Evolutionary conservation across 2,797 vertebrate genomes (phyloP).

Genomic region (Sciurus vulgaris): DNA sequence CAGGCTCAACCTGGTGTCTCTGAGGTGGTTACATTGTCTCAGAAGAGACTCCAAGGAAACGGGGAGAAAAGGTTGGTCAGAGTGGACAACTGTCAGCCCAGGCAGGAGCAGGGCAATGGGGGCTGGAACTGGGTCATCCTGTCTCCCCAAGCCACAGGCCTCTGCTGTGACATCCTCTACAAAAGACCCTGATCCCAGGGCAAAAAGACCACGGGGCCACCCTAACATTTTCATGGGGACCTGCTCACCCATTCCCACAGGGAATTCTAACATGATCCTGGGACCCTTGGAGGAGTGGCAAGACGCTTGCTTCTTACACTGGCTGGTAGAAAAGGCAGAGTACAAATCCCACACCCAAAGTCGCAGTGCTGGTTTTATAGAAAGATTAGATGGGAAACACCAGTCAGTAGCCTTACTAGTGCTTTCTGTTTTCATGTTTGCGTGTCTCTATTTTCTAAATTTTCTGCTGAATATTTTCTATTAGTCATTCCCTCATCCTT

Average conservation of each 20-base stretch:
- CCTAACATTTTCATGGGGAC: neutral
- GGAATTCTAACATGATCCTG: neutral
- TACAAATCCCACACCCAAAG: fast-evolving
- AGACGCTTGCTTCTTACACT: neutral
- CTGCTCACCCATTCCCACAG: too few relatives aligned
- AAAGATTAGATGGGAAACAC: too few relatives aligned
- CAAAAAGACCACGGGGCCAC: neutral
- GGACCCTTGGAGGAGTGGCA: fast-evolving
- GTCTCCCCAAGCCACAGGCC: neutral
- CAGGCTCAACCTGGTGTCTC: fast-evolving
- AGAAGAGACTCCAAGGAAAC: neutral
- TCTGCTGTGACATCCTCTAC: neutral
- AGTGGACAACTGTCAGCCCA: neutral
- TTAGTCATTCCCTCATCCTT: too few relatives aligned
- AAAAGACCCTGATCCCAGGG: neutral
- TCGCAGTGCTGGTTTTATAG: fast-evolving
- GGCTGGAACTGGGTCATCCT: neutral
- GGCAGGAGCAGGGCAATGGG: neutral
- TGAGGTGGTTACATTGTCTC: neutral
- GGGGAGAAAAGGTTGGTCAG: fast-evolving
- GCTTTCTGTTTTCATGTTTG: neutral
- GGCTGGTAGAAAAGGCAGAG: too few relatives aligned
- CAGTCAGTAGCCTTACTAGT: fast-evolving
- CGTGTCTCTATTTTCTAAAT: neutral
- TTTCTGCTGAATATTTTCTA: neutral